Percentiles rank a stretch among this genome's conserved stretches.
phyloP scores from a whole-genome alignment of 2,888 invertebrate species.

The Drosophila macrospina region DNA sequence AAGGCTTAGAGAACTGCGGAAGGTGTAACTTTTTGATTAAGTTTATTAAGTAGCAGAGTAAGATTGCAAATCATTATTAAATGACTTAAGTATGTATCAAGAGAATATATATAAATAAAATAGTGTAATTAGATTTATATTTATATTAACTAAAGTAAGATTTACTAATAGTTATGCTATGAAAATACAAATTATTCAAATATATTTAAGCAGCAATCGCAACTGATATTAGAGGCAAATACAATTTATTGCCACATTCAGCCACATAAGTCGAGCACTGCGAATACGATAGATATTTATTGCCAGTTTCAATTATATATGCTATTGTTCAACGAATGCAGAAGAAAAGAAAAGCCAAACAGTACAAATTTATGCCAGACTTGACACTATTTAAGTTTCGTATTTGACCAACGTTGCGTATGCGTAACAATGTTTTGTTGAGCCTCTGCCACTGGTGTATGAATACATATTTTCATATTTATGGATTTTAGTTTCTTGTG shows the following conservation, averaged over 20 bases:
- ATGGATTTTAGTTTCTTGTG: conserved; percentile 36
- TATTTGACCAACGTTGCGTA: conserved; percentile 39
- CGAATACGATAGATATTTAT: conserved; percentile 24
- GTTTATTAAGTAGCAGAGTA: not conserved
- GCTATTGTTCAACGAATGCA: conserved; percentile 5
- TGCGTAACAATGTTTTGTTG: conserved; percentile 40
- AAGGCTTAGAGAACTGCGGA: too few species aligned
- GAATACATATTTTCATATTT: conserved; percentile 54
- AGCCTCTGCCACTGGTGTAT: conserved; percentile 31
- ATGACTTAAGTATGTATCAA: too few species aligned
- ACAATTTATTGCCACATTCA: not conserved
- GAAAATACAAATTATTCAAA: too few species aligned
- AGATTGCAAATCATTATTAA: not conserved
- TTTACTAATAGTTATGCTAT: too few species aligned
- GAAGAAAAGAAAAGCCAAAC: not conserved
- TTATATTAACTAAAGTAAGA: too few species aligned
- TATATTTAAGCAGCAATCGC: too few species aligned
- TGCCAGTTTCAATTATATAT: conserved; percentile 32
- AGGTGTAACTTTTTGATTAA: not conserved
- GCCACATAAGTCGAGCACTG: not conserved
- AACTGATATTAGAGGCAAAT: not conserved
- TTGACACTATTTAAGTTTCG: conserved; percentile 31
- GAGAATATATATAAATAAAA: too few species aligned
- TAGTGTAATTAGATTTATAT: too few species aligned
- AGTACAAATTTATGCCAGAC: conserved; percentile 33